Conservation (phyloP, 2,113 vertebrate genomes). For the Caloenas nicobarica region DNA sequence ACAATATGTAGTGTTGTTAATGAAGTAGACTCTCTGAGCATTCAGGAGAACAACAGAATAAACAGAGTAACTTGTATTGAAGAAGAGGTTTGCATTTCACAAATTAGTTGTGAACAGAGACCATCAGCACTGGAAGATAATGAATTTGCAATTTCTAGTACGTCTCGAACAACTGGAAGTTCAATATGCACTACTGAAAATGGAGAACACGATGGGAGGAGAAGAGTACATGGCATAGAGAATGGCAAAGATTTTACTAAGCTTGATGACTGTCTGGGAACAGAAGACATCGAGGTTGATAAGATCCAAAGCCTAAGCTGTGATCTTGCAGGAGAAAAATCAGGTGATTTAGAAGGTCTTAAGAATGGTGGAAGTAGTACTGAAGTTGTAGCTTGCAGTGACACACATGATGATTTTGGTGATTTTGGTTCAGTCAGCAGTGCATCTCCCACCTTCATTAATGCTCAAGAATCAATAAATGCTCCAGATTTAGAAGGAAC, state of each 20-base stretch:
- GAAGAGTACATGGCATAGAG: slow-evolving; percentile 1
- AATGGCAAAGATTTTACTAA: slow-evolving; percentile 42
- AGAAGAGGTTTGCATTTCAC: slow-evolving; percentile 61
- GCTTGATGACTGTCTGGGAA: slow-evolving; percentile 30
- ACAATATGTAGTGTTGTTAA: slow-evolving; percentile 43
- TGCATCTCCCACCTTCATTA: slow-evolving; percentile 45
- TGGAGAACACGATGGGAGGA: slow-evolving; percentile 27
- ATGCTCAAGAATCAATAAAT: slow-evolving; percentile 50
- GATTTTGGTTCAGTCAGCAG: slow-evolving; percentile 85
- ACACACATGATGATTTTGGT: slow-evolving; percentile 74
- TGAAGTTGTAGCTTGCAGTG: slow-evolving; percentile 64
- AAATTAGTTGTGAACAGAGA: slow-evolving; percentile 35
- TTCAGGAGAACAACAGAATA: slow-evolving; percentile 72
- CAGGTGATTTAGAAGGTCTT: slow-evolving; percentile 36
- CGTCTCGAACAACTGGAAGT: slow-evolving; percentile 44
- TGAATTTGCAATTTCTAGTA: slow-evolving; percentile 55
- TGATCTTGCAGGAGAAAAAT: slow-evolving; percentile 47
- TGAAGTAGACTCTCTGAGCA: slow-evolving; percentile 50
- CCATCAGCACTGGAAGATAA: slow-evolving; percentile 60
- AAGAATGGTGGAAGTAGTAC: slow-evolving; percentile 59
- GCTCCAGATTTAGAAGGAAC: slow-evolving; percentile 62
- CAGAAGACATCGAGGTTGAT: slow-evolving; percentile 24
- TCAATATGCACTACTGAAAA: slow-evolving; percentile 64
- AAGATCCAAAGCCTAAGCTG: slow-evolving; percentile 29
- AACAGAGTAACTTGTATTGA: slow-evolving; percentile 61